Conservation (phyloP, 2,113 vertebrate genomes). For the Xenopus borealis region DNA sequence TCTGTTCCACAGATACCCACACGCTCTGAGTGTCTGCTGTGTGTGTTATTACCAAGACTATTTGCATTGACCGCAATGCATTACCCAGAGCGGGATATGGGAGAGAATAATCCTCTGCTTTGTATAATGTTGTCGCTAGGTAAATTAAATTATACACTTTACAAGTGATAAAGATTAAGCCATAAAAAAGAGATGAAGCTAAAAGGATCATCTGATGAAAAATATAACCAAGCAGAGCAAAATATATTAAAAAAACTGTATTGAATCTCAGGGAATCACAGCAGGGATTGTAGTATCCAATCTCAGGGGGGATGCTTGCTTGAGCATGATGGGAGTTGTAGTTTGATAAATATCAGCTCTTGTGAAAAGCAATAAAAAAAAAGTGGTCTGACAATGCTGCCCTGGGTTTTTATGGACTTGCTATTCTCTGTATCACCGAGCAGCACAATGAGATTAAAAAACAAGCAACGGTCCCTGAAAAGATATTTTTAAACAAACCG, state of each 20-base stretch:
- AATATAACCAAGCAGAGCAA: not conserved
- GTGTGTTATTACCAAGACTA: conserved; percentile 27
- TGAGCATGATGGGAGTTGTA: too few species aligned
- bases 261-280: too few species aligned
- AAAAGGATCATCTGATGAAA: not conserved
- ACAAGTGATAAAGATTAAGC: conserved; percentile 10
- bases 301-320: not conserved
- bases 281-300: too few species aligned
- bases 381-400: not conserved
- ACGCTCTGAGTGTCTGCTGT: not conserved
- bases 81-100: conserved; percentile 15
- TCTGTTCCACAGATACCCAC: conserved; percentile 18
- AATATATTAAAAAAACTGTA: too few species aligned
- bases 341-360: too few species aligned
- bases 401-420: not conserved
- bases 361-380: not conserved
- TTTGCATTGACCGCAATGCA: conserved; percentile 31
- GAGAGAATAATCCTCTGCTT: conserved; percentile 23
- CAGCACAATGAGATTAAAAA: not conserved
- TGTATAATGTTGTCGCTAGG: conserved; percentile 7
- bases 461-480: not conserved
- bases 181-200: not conserved
- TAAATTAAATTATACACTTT: conserved; percentile 21
- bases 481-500: not conserved
- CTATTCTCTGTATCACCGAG: not conserved